These are phyloP conservation scores for Drosophila ananassae DNA, from an alignment of 1,140 invertebrate species.

Conservation along the genomic window DNA sequence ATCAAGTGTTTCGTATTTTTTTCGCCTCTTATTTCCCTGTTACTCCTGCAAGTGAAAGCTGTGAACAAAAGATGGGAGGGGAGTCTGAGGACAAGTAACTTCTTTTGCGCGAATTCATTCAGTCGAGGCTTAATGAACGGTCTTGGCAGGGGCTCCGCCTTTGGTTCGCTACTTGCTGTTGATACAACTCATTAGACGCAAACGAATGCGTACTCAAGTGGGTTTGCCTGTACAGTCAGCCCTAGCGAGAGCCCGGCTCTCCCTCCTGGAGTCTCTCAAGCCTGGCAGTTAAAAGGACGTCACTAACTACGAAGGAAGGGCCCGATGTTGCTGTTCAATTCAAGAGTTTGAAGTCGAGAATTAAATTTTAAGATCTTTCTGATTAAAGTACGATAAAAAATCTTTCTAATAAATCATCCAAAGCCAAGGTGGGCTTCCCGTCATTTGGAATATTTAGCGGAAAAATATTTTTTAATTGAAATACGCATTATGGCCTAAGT, in stretches of 20 bases:
- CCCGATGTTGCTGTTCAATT: constrained; percentile 16
- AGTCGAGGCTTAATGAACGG: constrained; percentile 79
- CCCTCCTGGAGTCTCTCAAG: constrained; percentile 5
- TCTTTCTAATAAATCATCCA: neutral
- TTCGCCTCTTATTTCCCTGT: constrained; percentile 12
- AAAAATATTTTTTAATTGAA: constrained; percentile 74
- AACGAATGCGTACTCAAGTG: constrained; percentile 78
- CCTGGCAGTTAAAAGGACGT: neutral
- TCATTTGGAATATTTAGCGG: constrained; percentile 24
- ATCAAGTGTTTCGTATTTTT: constrained; percentile 71
- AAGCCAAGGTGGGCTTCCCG: neutral
- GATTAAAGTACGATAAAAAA: neutral
- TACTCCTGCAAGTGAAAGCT: constrained; percentile 65
- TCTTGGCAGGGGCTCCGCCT: constrained; percentile 38
- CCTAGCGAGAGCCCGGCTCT: constrained; percentile 11
- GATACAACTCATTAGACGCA: constrained; percentile 82
- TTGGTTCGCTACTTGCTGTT: constrained; percentile 65
- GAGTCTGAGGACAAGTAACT: constrained; percentile 63
- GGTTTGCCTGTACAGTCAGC: constrained; percentile 43
- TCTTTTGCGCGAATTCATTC: constrained; percentile 79
- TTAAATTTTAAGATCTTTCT: neutral
- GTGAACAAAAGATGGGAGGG: neutral
- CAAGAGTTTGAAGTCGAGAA: constrained; percentile 16
- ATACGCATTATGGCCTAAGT: constrained; percentile 69
- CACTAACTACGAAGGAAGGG: constrained; percentile 10